These are phyloP conservation scores for Sylvilagus bachmani DNA, from an alignment of 2,113 vertebrate species.

Conservation along the genomic window DNA sequence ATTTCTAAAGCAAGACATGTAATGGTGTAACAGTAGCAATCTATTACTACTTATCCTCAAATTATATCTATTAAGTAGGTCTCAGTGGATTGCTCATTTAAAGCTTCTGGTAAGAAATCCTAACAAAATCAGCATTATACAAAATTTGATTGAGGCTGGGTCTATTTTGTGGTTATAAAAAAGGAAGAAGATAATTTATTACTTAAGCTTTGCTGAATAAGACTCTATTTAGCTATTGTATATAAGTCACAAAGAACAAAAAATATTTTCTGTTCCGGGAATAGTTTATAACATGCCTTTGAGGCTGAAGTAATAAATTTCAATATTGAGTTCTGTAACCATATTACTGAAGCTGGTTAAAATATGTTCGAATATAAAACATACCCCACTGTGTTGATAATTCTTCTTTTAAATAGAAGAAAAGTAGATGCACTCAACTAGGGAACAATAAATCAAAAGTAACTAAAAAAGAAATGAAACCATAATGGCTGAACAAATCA, in stretches of 20 bases:
- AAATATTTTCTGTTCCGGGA: constrained; percentile 3
- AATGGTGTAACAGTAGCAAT: background rate
- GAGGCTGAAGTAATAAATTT: constrained; percentile 66
- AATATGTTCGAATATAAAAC: constrained; percentile 60
- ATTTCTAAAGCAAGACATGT: background rate
- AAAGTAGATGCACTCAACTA: constrained; percentile 16
- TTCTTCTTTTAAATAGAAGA: constrained; percentile 55
- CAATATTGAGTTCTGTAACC: constrained; percentile 55
- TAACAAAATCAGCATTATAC: background rate
- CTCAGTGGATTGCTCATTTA: background rate
- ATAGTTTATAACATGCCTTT: constrained; percentile 40
- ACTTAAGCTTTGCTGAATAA: background rate
- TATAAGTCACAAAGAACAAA: background rate
- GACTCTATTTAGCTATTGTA: background rate
- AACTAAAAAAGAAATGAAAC: constrained; percentile 25
- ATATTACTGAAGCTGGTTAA: constrained; percentile 17
- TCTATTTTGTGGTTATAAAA: background rate
- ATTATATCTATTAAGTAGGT: background rate
- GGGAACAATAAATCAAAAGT: constrained; percentile 25
- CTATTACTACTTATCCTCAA: background rate
- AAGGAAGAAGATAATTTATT: background rate
- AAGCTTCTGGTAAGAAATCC: background rate
- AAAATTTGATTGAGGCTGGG: background rate
- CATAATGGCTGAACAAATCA: background rate
- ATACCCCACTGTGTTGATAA: constrained; percentile 46